Percentiles rank a stretch among this genome's conserved stretches.
phyloP scores from a whole-genome alignment of 2,113 vertebrate species.

The Indicator maculatus region DNA sequence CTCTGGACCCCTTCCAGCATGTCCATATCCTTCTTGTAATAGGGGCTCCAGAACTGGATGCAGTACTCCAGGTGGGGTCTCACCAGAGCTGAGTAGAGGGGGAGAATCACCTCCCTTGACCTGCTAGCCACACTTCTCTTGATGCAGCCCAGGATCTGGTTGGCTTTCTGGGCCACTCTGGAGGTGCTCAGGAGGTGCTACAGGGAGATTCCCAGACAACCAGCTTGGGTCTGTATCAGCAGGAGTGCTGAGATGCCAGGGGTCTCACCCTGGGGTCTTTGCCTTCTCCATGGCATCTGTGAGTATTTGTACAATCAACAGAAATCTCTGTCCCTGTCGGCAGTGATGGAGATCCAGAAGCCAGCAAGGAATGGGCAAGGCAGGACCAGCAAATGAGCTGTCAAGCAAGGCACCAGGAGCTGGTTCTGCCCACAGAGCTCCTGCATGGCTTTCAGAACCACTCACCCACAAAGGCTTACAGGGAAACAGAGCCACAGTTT shows the following conservation, averaged over 20 bases:
- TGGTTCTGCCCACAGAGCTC: not conserved
- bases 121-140: no score
- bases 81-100: no score
- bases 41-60: no score
- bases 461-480: fast-evolving
- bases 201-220: not conserved
- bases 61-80: no score
- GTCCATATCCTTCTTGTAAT: no score
- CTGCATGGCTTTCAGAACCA: not conserved
- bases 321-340: not conserved
- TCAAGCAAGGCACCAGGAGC: fast-evolving
- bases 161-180: no score
- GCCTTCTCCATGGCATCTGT: not conserved
- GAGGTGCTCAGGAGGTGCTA: not conserved
- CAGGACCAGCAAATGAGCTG: not conserved
- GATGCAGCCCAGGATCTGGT: no score
- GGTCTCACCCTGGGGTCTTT: not conserved
- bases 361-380: not conserved
- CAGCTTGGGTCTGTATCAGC: not conserved
- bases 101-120: no score
- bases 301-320: fast-evolving
- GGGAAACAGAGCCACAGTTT: not conserved
- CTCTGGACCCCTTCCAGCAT: no score
- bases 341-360: not conserved
- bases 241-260: not conserved